These are phyloP conservation scores for Machimus rusticus DNA, from an alignment of 2,888 invertebrate genomes.

Conservation along the genomic window DNA sequence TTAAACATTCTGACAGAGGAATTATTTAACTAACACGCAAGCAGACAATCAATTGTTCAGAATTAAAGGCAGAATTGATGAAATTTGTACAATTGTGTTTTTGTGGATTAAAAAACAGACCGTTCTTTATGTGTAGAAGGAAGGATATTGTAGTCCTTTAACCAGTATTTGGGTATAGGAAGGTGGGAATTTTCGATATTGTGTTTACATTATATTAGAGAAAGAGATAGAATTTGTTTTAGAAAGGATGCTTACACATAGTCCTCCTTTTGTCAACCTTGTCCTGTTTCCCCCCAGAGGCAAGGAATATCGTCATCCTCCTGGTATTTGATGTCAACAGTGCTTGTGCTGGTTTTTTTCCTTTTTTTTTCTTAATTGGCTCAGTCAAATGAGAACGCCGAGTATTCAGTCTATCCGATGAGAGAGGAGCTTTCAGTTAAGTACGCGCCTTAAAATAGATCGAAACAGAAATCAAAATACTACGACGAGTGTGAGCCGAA, in stretches of 20 bases:
- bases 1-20: not conserved
- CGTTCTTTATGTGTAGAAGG: not conserved
- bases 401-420: conserved; percentile 42
- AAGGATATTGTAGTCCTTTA: not conserved
- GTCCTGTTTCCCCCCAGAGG: not conserved
- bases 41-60: not conserved
- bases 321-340: not conserved
- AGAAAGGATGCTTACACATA: not conserved
- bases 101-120: not conserved
- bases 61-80: not conserved
- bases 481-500: not conserved
- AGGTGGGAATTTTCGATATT: not conserved
- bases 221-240: not conserved
- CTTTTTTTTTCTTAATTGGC: not conserved
- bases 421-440: conserved; percentile 47
- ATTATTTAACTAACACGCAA: not conserved
- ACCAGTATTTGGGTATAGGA: not conserved
- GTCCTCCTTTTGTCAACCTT: not conserved
- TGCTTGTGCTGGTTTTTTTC: not conserved
- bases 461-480: conserved; percentile 44
- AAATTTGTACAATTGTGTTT: not conserved
- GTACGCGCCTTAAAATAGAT: conserved; percentile 47
- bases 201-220: not conserved
- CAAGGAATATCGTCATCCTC: not conserved
- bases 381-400: not conserved